A percentile compares a stretch with the other conserved stretches of the same genome.
phyloP scores from a whole-genome alignment of 2,797 vertebrate species.

The Rhinatrema bivittatum region DNA sequence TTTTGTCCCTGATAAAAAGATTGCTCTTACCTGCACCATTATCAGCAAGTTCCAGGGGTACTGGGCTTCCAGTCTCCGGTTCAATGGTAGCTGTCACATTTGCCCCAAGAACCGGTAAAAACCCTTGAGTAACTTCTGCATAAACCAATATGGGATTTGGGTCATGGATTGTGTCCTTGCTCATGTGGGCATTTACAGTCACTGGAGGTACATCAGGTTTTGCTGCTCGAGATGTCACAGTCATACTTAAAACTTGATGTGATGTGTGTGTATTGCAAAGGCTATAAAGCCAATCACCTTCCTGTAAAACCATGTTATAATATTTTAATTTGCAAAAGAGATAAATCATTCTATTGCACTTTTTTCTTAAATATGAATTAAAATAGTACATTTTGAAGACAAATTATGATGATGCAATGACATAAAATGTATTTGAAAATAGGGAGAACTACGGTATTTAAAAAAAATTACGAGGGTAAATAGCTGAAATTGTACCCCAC shows the following conservation, averaged over 20 bases:
- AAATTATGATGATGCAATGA: no score
- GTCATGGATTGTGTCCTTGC: conserved; percentile 19
- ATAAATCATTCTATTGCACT: no score
- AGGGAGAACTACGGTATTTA: no score
- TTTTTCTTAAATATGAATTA: no score
- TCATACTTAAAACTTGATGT: conserved; percentile 46
- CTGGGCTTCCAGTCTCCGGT: conserved; percentile 11
- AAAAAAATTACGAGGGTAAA: no score
- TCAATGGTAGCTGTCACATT: conserved; percentile 51
- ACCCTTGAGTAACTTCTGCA: conserved; percentile 50
- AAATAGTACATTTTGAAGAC: no score
- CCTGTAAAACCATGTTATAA: conserved; percentile 27
- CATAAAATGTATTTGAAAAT: no score
- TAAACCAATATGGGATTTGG: conserved; percentile 44
- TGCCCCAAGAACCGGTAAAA: conserved; percentile 40
- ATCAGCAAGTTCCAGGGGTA: conserved; percentile 43
- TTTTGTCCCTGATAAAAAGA: no score
- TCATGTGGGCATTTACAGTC: conserved; percentile 31
- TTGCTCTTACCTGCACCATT: conserved; percentile 52
- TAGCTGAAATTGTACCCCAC: no score
- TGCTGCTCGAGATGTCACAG: conserved; percentile 45
- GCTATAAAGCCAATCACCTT: conserved; percentile 46
- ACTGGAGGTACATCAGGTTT: conserved; percentile 38
- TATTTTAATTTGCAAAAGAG: no score
- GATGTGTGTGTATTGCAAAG: conserved; percentile 16